phyloP scores from a whole-genome alignment of 2,113 vertebrate species.

The Edolisoma coerulescens region DNA sequence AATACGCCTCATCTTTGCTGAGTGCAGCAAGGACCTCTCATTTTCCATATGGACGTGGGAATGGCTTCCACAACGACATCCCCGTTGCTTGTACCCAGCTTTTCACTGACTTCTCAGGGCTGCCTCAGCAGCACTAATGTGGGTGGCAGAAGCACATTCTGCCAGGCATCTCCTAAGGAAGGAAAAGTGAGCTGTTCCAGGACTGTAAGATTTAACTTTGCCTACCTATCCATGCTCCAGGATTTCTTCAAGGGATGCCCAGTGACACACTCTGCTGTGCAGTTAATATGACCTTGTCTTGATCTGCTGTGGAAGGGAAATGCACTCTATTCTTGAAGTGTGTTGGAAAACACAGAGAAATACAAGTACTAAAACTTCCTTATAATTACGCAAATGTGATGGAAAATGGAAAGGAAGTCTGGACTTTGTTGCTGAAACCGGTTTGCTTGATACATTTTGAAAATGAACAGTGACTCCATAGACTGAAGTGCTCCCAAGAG shows the following conservation, averaged over 20 bases:
- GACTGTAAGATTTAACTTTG: not conserved
- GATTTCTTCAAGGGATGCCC: not conserved
- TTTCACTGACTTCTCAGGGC: not conserved
- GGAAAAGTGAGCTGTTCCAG: not conserved
- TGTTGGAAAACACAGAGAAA: not conserved
- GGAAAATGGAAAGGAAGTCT: not conserved
- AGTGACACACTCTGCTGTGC: not conserved
- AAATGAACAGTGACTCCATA: not conserved
- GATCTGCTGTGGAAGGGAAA: not conserved
- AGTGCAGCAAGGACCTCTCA: not conserved
- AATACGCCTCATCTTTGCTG: not conserved
- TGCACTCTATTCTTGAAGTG: not conserved
- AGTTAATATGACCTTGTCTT: not conserved
- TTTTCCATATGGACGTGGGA: not conserved
- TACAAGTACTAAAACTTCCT: not conserved
- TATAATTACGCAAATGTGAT: not conserved
- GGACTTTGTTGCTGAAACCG: not conserved
- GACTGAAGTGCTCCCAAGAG: not conserved
- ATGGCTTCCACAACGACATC: not conserved
- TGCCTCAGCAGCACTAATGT: not conserved
- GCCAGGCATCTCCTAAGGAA: not conserved
- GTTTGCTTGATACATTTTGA: not conserved
- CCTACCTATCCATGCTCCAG: fast-evolving
- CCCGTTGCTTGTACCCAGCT: not conserved
- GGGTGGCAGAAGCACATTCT: not conserved